Evolutionary conservation across 2,888 invertebrate species (phyloP).

Genomic region (Cephonodes hylas): DNA sequence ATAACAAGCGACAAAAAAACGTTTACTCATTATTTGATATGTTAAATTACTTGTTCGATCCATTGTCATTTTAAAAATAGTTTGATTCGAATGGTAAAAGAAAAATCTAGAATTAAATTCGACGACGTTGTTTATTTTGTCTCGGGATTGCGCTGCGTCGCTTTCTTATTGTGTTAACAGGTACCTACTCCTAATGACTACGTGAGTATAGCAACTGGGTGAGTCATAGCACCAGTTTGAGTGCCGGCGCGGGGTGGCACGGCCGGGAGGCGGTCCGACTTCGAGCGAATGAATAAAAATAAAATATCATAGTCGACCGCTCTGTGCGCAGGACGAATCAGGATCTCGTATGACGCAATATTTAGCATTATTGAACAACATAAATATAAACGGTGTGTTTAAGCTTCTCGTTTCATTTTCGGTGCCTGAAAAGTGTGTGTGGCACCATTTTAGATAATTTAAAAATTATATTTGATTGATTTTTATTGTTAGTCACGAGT

Average conservation of each 20-base stretch:
- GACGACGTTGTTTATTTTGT: neutral
- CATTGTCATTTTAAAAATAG: no score
- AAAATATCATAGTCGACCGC: slow-evolving; percentile 1
- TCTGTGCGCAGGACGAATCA: slow-evolving; percentile 16
- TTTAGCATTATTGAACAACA: slow-evolving; percentile 33
- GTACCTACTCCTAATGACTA: neutral
- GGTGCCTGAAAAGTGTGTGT: no score
- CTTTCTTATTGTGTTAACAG: neutral
- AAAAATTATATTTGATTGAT: no score
- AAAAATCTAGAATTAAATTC: neutral
- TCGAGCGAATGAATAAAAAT: slow-evolving; percentile 12
- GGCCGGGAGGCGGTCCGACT: slow-evolving; percentile 7
- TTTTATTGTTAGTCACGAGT: no score
- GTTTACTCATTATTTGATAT: no score
- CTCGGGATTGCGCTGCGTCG: neutral
- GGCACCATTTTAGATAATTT: no score
- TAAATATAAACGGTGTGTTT: neutral
- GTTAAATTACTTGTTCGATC: neutral
- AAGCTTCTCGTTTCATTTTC: no score
- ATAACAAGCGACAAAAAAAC: neutral
- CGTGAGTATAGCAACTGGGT: slow-evolving; percentile 11
- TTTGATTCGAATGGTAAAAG: no score
- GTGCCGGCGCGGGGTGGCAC: slow-evolving; percentile 25
- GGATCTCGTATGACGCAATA: slow-evolving; percentile 31
- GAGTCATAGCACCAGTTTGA: slow-evolving; percentile 26